Evolutionary conservation across 2,113 vertebrate species (phyloP).

Genomic region (Prionailurus bengalensis): DNA sequence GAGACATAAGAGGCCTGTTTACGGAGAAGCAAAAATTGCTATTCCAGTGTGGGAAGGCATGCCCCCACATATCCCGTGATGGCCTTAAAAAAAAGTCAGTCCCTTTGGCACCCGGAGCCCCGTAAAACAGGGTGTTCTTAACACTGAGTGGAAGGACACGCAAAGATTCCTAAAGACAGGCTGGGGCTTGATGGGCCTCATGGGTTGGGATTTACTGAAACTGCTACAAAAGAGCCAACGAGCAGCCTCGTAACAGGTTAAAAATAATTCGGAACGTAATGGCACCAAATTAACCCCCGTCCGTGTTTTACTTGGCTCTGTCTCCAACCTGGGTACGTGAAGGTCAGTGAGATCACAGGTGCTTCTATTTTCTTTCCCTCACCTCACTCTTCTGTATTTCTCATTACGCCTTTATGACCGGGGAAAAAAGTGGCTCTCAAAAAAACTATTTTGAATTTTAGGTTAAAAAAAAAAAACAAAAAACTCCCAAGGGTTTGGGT

Average conservation of each 20-base stretch:
- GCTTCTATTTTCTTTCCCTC: background rate
- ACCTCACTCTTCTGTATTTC: background rate
- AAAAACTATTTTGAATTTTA: conserved; percentile 2
- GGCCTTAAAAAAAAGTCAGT: background rate
- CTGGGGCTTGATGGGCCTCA: background rate
- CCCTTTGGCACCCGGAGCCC: background rate
- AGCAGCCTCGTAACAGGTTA: background rate
- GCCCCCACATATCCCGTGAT: background rate
- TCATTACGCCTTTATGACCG: background rate
- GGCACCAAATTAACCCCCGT: background rate
- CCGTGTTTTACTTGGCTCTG: background rate
- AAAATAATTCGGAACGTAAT: background rate
- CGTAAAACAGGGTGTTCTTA: background rate
- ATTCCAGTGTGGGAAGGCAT: background rate
- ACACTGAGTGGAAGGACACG: background rate
- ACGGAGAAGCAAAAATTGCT: background rate
- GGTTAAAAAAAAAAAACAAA: background rate
- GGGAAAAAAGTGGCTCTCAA: background rate
- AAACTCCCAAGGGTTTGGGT: background rate
- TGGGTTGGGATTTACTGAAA: background rate
- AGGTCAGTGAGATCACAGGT: conserved; percentile 2
- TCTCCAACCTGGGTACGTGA: background rate
- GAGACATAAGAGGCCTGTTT: background rate
- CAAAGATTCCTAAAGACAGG: background rate
- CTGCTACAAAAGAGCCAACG: background rate